Percentiles rank a stretch among this genome's conserved stretches.
Evolutionary conservation across 2,888 invertebrate genomes (phyloP).

Genomic region (Latrodectus elegans): DNA sequence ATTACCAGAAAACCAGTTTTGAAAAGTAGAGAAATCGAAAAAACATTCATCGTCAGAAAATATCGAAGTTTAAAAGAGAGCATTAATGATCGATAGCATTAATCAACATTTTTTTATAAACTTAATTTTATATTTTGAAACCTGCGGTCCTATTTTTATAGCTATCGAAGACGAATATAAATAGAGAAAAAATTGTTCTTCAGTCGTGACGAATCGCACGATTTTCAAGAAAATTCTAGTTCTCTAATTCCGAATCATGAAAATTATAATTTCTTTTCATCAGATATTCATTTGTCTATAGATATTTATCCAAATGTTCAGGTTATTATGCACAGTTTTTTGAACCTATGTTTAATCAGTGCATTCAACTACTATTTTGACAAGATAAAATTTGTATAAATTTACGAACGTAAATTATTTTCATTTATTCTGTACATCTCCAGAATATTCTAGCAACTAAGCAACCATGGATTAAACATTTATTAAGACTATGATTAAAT

Average conservation of each 20-base stretch:
- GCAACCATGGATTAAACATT: too few species aligned
- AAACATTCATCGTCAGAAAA: constrained; percentile 48
- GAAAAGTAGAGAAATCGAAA: constrained; percentile 41
- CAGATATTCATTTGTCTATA: not conserved
- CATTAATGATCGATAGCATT: constrained; percentile 65
- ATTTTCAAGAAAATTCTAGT: constrained; percentile 55
- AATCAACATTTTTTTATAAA: constrained; percentile 47
- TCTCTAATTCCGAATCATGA: constrained; percentile 36
- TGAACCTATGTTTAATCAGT: too few species aligned
- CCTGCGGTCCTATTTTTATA: constrained; percentile 43
- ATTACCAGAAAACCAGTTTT: constrained; percentile 24
- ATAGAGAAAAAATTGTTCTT: constrained; percentile 28
- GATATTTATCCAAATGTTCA: too few species aligned
- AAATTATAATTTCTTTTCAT: constrained; percentile 34
- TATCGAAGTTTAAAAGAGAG: constrained; percentile 43
- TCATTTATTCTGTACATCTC: too few species aligned
- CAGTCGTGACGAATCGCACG: constrained; percentile 65
- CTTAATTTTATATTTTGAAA: constrained; percentile 54
- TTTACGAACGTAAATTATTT: too few species aligned
- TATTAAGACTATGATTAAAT: too few species aligned
- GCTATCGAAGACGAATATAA: not conserved
- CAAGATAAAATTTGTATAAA: too few species aligned
- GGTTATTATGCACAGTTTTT: too few species aligned
- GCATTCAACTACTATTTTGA: too few species aligned
- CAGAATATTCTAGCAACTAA: too few species aligned